Percentiles rank a stretch among this genome's conserved stretches.
Conservation (phyloP, 2,888 invertebrate species). For the Mimas tiliae region DNA sequence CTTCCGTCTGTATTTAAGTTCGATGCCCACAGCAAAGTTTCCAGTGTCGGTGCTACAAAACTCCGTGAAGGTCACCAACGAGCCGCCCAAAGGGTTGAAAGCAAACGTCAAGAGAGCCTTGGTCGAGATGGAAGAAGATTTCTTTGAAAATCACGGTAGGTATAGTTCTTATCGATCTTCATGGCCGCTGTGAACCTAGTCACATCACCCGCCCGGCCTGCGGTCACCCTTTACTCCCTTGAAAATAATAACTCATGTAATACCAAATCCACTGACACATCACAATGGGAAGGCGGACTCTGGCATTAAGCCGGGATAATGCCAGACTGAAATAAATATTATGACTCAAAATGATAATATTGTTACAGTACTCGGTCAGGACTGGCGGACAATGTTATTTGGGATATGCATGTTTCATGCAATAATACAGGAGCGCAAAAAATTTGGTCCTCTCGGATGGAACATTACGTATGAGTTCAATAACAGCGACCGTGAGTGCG, state of each 20-base stretch:
- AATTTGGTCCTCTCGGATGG: conserved; percentile 96
- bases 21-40: conserved; percentile 94
- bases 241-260: too few relatives aligned
- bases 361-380: conserved; percentile 84
- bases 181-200: too few relatives aligned
- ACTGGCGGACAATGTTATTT: conserved; percentile 91
- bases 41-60: conserved; percentile 96
- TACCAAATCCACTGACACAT: too few relatives aligned
- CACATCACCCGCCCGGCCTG: too few relatives aligned
- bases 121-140: conserved; percentile 89
- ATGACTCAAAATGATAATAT: background rate
- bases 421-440: conserved; percentile 95
- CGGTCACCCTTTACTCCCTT: too few relatives aligned
- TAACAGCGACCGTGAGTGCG: conserved; percentile 96
- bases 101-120: conserved; percentile 95
- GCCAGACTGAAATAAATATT: too few relatives aligned
- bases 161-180: background rate
- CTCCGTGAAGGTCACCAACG: conserved; percentile 97
- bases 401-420: conserved; percentile 97
- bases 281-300: too few relatives aligned
- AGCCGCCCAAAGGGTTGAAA: conserved; percentile 95
- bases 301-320: too few relatives aligned
- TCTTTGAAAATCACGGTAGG: conserved; percentile 91
- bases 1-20: conserved; percentile 94
- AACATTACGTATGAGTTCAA: conserved; percentile 97